These are phyloP conservation scores for Nymphalis c-album DNA, from an alignment of 2,888 invertebrate genomes.

Conservation along the genomic window DNA sequence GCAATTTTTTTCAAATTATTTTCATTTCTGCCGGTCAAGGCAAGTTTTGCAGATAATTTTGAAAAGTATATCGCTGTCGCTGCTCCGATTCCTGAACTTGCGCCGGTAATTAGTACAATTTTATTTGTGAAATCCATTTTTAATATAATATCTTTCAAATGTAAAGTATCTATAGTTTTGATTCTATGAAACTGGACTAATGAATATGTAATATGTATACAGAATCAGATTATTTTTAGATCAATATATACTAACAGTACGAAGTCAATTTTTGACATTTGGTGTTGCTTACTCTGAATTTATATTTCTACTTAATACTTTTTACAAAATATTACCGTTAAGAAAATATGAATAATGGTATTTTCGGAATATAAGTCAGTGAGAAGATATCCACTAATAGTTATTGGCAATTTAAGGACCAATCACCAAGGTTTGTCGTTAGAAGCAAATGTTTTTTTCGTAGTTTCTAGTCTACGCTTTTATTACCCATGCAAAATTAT, in stretches of 20 bases:
- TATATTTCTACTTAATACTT: not conserved
- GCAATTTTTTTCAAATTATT: conserved; percentile 63
- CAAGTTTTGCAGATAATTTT: conserved; percentile 83
- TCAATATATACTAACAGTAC: too few species aligned
- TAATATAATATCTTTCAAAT: not conserved
- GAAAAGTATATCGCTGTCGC: conserved; percentile 86
- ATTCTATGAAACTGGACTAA: not conserved
- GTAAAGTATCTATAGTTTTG: not conserved
- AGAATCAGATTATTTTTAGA: not conserved
- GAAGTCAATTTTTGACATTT: too few species aligned
- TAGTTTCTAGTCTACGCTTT: too few species aligned
- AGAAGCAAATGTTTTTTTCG: too few species aligned
- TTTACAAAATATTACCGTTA: too few species aligned
- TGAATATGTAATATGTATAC: not conserved
- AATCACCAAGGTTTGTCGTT: too few species aligned
- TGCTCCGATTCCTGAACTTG: conserved; percentile 88
- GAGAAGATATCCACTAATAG: too few species aligned
- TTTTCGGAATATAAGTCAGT: too few species aligned
- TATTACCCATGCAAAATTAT: too few species aligned
- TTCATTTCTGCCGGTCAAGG: conserved; percentile 81
- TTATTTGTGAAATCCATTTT: conserved; percentile 82
- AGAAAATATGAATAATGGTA: too few species aligned
- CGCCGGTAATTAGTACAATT: conserved; percentile 85
- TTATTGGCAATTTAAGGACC: too few species aligned
- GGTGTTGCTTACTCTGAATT: not conserved